phyloP scores from a whole-genome alignment of 2,113 vertebrate species.

The Stigmatopora argus region DNA sequence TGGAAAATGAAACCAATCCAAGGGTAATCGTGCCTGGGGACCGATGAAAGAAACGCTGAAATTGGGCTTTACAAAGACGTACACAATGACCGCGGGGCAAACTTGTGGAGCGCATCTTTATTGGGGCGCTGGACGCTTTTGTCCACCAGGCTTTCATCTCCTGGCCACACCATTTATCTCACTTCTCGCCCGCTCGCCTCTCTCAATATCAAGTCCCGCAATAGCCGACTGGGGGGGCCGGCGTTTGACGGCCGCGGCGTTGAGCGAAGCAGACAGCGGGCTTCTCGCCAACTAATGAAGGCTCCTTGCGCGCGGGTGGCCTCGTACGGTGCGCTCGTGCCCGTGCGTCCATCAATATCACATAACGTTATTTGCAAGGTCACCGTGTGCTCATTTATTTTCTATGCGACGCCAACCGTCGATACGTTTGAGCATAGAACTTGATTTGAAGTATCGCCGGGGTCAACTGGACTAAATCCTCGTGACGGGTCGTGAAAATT shows the following conservation, averaged over 20 bases:
- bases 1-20: conserved; percentile 39
- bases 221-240: conserved; percentile 26
- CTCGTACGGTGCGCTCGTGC: conserved; percentile 17
- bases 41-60: conserved; percentile 20
- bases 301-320: conserved; percentile 22
- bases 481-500: background rate
- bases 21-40: conserved; percentile 20
- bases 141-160: conserved; percentile 47
- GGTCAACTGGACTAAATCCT: background rate
- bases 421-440: background rate
- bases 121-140: conserved; percentile 32
- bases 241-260: conserved; percentile 41
- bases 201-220: conserved; percentile 43
- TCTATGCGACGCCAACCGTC: background rate
- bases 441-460: background rate
- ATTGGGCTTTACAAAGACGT: conserved; percentile 27
- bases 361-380: conserved; percentile 1
- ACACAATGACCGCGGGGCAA: conserved; percentile 32
- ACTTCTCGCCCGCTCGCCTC: conserved; percentile 44
- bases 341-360: conserved; percentile 4
- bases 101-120: conserved; percentile 38
- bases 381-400: background rate
- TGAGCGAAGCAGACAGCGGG: conserved; percentile 49
- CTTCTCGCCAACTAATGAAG: conserved; percentile 41
- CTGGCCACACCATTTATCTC: conserved; percentile 53